These are phyloP conservation scores for Indicator indicator DNA, from an alignment of 2,113 vertebrate genomes.

Conservation along the genomic window DNA sequence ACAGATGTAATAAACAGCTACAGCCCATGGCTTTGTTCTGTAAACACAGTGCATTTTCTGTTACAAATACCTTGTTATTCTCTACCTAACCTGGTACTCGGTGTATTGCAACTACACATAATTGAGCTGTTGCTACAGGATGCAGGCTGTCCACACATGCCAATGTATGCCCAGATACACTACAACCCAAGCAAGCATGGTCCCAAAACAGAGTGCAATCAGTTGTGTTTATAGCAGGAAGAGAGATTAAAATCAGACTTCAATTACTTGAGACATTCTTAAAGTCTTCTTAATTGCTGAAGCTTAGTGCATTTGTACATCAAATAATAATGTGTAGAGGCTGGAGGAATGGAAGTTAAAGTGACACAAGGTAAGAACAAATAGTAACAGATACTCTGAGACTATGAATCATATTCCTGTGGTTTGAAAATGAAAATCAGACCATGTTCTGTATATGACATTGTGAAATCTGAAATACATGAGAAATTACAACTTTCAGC, in stretches of 20 bases:
- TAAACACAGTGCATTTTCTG: background rate
- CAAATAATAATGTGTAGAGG: background rate
- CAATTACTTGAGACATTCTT: background rate
- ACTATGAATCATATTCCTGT: background rate
- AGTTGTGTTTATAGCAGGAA: background rate
- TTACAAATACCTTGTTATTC: background rate
- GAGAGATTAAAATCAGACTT: background rate
- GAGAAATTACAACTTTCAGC: background rate
- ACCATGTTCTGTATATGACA: background rate
- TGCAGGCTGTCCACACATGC: fast-evolving
- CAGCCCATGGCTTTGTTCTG: background rate
- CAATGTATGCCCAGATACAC: fast-evolving
- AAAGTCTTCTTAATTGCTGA: background rate
- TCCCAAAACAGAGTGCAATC: background rate
- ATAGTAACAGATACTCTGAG: background rate
- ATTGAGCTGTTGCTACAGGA: background rate
- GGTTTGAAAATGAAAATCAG: background rate
- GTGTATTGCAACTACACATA: background rate
- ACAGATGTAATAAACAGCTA: background rate
- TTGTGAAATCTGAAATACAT: background rate
- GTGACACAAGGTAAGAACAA: background rate
- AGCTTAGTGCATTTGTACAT: background rate
- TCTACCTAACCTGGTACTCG: background rate
- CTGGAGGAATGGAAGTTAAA: background rate
- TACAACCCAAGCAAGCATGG: background rate